Base-by-base conservation (phyloP, 2,113 vertebrate species). In the Coptodon bakossiorum region DNA sequence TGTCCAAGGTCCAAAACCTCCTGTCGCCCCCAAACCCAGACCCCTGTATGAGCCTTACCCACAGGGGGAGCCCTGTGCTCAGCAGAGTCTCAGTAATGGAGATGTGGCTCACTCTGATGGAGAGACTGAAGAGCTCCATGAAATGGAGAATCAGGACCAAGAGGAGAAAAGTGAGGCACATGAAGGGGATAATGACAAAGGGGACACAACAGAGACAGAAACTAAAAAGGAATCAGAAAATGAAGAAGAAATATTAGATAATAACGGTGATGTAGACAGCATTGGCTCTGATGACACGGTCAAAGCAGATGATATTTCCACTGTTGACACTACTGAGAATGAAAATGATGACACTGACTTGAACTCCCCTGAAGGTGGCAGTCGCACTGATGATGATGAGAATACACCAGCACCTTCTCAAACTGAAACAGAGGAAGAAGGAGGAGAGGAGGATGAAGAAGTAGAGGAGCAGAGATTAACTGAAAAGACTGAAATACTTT, bases 11-110 rank as follows among this genome's bases (percentile, higher is more conserved):
- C 96, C 97, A 11, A 99, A 98, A 90, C 98, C 98, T 94, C 97
- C 97, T 56, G 97, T 98, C 2, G 97, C 98, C 84, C 98, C 98
- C 2, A 99, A 99, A 91, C 98, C 98, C 88, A 97, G 95, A 89
- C 91, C 97, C 80, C 93, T 95, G 7, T 59, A 92, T 87, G 93
- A 96, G 73, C 63, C 80, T 2, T 95, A 96, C 38, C 92, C 91
- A 68, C 96, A 96, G 54, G 83, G 29, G 53, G 89, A 91, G 40
- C 59, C 81, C 82, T 94, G 94, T 86, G 92, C 88, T 40, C 85
- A 93, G 54, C 92, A 95, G 57, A 85, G 93, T 86, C 90, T 98
- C 80, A 96, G 96, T 45, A 99, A 99, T 66, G 98, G 98, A 79
- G 96, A 97, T 89, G 81, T 97, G 87, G 43, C 89, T 17, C 97